Conservation (phyloP, 2,797 vertebrate species). For the Cyprinella venusta region DNA sequence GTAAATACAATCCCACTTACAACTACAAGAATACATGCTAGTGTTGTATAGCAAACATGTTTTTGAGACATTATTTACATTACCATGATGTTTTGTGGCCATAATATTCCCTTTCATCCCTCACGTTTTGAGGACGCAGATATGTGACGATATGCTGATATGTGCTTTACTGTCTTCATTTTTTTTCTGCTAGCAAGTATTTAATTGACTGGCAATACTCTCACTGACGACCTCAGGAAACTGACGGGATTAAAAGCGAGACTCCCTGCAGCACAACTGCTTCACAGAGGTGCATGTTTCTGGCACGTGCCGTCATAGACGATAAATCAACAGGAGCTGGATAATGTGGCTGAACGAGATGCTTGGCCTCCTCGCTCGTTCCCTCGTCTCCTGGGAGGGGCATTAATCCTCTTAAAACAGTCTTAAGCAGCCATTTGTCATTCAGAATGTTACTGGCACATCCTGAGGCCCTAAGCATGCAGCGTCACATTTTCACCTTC, state of each 20-base stretch:
- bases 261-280: conserved; percentile 49
- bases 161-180: background rate
- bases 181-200: background rate
- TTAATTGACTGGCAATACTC: background rate
- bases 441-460: conserved; percentile 48
- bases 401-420: conserved; percentile 73
- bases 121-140: background rate
- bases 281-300: conserved; percentile 65
- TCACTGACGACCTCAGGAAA: conserved; percentile 30
- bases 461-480: conserved; percentile 60
- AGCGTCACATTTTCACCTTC: too few species aligned
- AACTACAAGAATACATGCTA: background rate
- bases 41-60: background rate
- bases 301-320: conserved; percentile 64
- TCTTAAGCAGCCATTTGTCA: conserved; percentile 72
- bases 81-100: background rate
- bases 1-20: too few species aligned
- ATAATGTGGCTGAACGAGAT: conserved; percentile 60
- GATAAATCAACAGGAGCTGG: conserved; percentile 68
- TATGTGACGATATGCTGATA: background rate
- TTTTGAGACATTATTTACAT: background rate
- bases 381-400: conserved; percentile 53
- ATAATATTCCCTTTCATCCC: background rate
- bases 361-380: conserved; percentile 10
- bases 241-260: conserved; percentile 30